A percentile compares a stretch with the other conserved stretches of the same genome.
Conservation (phyloP, 2,888 invertebrate genomes). For the Andrena trimmerana region DNA sequence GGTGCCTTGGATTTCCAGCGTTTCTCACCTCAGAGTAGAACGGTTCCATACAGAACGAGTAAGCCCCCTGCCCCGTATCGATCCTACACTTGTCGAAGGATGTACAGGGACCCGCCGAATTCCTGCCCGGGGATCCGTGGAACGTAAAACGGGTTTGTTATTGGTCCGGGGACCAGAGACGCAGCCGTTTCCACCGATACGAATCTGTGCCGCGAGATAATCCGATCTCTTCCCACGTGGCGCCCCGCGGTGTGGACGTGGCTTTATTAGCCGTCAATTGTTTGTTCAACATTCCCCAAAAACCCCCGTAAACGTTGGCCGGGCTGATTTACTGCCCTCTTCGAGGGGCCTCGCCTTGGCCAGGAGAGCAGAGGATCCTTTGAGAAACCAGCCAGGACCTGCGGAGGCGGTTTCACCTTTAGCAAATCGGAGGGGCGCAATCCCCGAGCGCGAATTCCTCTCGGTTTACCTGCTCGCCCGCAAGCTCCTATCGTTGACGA, state of each 20-base stretch:
- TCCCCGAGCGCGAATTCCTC: conserved; percentile 49
- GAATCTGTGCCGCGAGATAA: conserved; percentile 67
- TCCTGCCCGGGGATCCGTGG: conserved; percentile 4
- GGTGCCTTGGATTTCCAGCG: background rate
- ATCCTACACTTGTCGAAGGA: conserved; percentile 16
- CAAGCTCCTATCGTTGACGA: conserved; percentile 1
- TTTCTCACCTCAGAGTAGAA: background rate
- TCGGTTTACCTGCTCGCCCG: conserved; percentile 26
- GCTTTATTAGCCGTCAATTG: conserved; percentile 85
- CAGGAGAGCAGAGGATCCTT: conserved; percentile 51
- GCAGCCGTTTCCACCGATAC: conserved; percentile 51
- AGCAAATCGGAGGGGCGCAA: conserved; percentile 64
- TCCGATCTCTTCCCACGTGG: conserved; percentile 80
- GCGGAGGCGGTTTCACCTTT: conserved; percentile 72
- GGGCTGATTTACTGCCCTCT: conserved; percentile 82
- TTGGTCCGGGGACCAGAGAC: conserved; percentile 35
- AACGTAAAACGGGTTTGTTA: conserved; percentile 62
- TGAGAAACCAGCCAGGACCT: conserved; percentile 62
- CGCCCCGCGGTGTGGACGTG: conserved; percentile 80
- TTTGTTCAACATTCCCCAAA: conserved; percentile 85
- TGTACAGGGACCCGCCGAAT: conserved; percentile 2
- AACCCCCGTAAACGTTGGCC: conserved; percentile 83
- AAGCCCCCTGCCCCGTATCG: conserved; percentile 5
- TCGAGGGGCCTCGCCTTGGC: conserved; percentile 56
- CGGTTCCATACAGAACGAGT: background rate